Conservation (phyloP, 2,113 vertebrate genomes). For the Saccopteryx leptura region DNA sequence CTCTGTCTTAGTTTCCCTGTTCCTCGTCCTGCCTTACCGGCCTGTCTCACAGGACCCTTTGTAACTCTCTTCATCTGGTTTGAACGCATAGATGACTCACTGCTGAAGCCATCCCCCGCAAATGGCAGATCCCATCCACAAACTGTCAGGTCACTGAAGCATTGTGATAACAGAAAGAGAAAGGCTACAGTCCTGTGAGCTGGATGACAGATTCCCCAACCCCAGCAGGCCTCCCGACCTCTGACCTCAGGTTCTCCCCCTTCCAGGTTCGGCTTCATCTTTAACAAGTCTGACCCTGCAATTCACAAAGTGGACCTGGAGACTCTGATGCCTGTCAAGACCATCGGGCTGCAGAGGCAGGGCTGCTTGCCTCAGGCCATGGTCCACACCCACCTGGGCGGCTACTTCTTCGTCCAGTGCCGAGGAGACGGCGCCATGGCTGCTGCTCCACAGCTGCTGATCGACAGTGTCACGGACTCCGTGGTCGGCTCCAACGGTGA, state of each 20-base stretch:
- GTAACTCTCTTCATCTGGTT: not conserved
- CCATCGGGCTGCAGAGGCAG: conserved; percentile 90
- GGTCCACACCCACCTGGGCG: conserved; percentile 96
- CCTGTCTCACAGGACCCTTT: not conserved
- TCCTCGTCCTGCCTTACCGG: too few species aligned
- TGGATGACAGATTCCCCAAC: accelerated
- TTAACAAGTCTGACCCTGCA: conserved; percentile 90
- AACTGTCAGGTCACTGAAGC: not conserved
- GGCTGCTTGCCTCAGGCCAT: conserved; percentile 93
- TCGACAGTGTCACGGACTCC: conserved; percentile 95
- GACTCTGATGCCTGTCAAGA: conserved; percentile 94
- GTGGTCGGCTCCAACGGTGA: conserved; percentile 91
- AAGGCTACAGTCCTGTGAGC: accelerated
- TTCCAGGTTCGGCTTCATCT: conserved; percentile 96
- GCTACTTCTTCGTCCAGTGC: conserved; percentile 95
- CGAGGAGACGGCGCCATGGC: conserved; percentile 50
- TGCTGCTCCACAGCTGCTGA: conserved; percentile 87
- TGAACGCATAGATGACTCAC: not conserved
- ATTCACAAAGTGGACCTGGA: conserved; percentile 98
- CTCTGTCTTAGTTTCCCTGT: too few species aligned
- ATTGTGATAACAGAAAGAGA: accelerated
- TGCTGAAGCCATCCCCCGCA: not conserved
- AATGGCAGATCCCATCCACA: not conserved
- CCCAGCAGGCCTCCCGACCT: not conserved
- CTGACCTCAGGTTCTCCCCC: not conserved